Percentiles rank a stretch among this genome's conserved stretches.
phyloP scores from a whole-genome alignment of 2,888 invertebrate species.

The Tanytarsus gracilentus region DNA sequence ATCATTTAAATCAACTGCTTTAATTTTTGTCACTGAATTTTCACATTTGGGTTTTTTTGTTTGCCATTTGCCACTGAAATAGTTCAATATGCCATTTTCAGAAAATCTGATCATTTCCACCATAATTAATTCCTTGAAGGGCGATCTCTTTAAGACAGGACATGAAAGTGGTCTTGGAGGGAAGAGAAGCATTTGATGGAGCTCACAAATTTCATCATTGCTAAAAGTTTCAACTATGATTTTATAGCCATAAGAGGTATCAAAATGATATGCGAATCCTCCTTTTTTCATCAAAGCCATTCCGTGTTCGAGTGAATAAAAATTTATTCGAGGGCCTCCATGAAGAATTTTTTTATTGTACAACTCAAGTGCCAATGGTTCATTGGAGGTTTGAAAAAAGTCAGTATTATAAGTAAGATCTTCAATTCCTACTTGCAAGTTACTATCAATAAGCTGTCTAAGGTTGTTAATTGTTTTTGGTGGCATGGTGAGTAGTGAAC shows the following conservation, averaged over 20 bases:
- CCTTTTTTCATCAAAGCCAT: constrained; percentile 40
- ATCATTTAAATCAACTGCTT: not conserved
- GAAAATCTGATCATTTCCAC: constrained; percentile 37
- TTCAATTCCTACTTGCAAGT: constrained; percentile 16
- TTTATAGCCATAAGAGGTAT: constrained; percentile 43
- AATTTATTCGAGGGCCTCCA: constrained; percentile 31
- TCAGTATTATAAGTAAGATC: not conserved
- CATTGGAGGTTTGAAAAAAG: constrained; percentile 38
- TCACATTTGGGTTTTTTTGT: constrained; percentile 38
- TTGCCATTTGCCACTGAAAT: constrained; percentile 37
- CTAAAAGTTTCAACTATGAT: constrained; percentile 43
- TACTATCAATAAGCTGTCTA: constrained; percentile 8
- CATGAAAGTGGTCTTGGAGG: constrained; percentile 37
- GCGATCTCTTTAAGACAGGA: constrained; percentile 35
- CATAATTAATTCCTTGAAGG: not conserved
- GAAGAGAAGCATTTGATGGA: constrained; percentile 41
- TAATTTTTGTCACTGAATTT: constrained; percentile 31
- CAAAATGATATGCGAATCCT: constrained; percentile 45
- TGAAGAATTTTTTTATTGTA: constrained; percentile 40
- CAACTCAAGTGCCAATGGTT: constrained; percentile 39
- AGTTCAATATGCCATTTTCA: constrained; percentile 37
- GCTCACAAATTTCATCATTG: constrained; percentile 44
- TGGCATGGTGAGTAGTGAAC: not conserved
- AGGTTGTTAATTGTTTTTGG: constrained; percentile 19
- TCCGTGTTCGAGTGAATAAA: constrained; percentile 38